Evolutionary conservation across 2,113 vertebrate species (phyloP), one percentile per base, ranked within the genome.

Genomic region (Proteles cristata): DNA sequence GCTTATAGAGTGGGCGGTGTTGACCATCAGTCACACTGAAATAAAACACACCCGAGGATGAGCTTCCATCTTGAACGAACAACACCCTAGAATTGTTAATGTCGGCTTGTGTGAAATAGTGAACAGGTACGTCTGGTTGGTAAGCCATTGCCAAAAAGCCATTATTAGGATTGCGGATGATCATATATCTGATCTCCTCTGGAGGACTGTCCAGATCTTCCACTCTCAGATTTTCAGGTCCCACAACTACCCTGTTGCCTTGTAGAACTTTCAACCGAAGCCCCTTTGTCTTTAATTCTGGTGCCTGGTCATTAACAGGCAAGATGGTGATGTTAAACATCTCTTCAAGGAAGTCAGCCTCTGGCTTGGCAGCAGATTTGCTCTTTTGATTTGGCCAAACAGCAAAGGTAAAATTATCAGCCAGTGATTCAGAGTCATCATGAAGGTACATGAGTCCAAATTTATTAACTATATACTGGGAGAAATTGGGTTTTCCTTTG

Each of bases 21-120:
- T 99, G 98, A 28, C 99, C 99, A 93, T 99, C 99, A 0, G 99
- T 99, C 88, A 99, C 99, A 7, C 99, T 99, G 90, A 99, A 99
- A 98, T 99, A 99, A 97, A 99, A 99, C 3, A 98, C 99, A 2
- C 99, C 99, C 9, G 99, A 99, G 17, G 96, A 98, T 2, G 99
- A 96, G 92, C 99, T 99, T 97, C 99, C 99, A 92, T 99, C 99
- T 28, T 99, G 99, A 81, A 99, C 82, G 97, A 99, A 99, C 98
- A 98, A 99, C n/a, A 99, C 74, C 26, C 98, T 97, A 76, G 98
- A 98, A 61, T 96, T 98, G 97, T 99, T 98, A 39, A 99, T 98
- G 97, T 99, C 99, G 19, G 99, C 99, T 98, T 99, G 99, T 12
- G 99, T 99, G 96, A 99, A 99, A 68, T 98, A 83, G 43, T 96